Evolutionary conservation across 2,797 vertebrate genomes (phyloP).

Genomic region (Merluccius polli): DNA sequence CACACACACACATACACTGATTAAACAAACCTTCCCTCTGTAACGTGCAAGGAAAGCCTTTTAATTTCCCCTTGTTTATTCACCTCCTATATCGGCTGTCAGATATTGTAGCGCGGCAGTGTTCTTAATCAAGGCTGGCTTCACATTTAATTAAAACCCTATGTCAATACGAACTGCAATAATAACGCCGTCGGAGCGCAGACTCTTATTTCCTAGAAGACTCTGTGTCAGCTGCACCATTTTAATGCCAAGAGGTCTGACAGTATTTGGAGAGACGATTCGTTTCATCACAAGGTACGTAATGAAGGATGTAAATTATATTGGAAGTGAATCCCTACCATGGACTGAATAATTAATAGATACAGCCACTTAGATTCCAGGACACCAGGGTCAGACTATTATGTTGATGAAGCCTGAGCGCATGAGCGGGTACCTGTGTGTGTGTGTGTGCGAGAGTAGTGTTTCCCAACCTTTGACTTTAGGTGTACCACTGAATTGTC

Average conservation of each 20-base stretch:
- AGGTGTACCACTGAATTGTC: too few relatives aligned
- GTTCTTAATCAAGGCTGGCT: background rate
- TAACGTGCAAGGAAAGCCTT: background rate
- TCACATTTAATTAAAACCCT: background rate
- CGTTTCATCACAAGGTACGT: background rate
- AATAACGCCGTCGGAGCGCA: background rate
- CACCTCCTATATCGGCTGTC: background rate
- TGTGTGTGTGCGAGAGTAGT: background rate
- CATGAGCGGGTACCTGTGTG: too few relatives aligned
- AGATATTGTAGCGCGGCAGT: background rate
- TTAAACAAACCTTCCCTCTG: background rate
- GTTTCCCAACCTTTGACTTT: too few relatives aligned
- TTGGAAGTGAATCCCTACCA: background rate
- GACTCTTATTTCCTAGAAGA: background rate
- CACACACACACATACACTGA: background rate
- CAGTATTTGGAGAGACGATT: constrained; percentile 30
- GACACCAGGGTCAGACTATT: background rate
- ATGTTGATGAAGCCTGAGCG: background rate
- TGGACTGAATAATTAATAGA: background rate
- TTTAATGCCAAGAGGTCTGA: constrained; percentile 12
- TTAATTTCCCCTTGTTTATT: background rate
- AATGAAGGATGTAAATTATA: background rate
- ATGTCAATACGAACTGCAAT: background rate
- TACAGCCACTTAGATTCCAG: background rate
- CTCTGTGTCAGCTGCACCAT: background rate